Evolutionary conservation across 2,113 vertebrate genomes (phyloP).

Genomic region (Pterocles gutturalis): DNA sequence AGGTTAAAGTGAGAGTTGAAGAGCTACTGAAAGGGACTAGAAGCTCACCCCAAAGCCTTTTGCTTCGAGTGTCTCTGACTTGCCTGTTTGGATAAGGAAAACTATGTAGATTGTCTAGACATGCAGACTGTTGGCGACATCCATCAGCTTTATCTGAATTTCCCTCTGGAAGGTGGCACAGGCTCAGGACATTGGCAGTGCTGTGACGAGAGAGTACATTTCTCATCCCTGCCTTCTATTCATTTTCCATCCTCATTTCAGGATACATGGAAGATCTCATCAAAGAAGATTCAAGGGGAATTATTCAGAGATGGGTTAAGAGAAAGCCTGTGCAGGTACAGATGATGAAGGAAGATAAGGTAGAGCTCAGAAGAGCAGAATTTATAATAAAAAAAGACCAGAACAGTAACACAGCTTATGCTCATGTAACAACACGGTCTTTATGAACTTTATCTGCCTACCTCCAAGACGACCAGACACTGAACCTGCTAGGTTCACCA

Average conservation of each 20-base stretch:
- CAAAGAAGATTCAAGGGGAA: neutral
- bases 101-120: constrained; percentile 35
- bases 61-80: neutral
- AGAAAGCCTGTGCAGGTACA: neutral
- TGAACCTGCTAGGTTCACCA: neutral
- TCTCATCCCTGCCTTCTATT: neutral
- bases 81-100: constrained; percentile 15
- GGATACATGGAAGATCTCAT: neutral
- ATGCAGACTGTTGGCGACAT: neutral
- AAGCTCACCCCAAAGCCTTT: neutral
- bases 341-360: neutral
- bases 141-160: neutral
- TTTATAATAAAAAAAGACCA: neutral
- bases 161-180: neutral
- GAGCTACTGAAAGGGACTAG: constrained; percentile 11
- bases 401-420: neutral
- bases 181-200: neutral
- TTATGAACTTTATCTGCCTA: neutral
- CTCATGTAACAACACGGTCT: neutral
- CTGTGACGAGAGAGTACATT: neutral
- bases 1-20: constrained; percentile 31
- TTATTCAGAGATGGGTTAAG: neutral
- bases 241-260: neutral
- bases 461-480: neutral
- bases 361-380: neutral